Base-by-base conservation (phyloP, 2,888 invertebrate species). In the Autographa pulchrina region DNA sequence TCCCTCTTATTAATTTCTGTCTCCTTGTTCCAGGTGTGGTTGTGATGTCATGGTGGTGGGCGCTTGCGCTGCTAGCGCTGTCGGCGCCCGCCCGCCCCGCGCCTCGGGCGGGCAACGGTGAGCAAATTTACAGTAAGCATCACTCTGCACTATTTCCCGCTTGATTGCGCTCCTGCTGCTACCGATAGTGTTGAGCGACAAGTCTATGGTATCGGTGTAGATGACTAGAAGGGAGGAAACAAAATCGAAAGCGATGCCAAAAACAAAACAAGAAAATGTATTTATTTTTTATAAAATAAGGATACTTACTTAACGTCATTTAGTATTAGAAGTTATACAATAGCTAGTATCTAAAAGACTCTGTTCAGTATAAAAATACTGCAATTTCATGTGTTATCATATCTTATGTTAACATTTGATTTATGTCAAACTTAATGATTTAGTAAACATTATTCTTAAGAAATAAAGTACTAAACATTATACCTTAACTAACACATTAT, bases 41-140 rank as follows among this genome's bases (percentile, higher is more conserved):
- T 95, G 96, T 95, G 94, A 96, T 96, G 96, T 90, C 92, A 96
- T 96, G 96, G 95, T 96, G 96, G 96, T 96, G 95, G 92, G 93
- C 93, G 92, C 87, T 96, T 81, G 94, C 94, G 94, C 92, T 96
- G 86, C 89, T 96, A 81, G 94, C 96, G 92, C 93, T 94, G 80
- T 88, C 86, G 83, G 90, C 93, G 92, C 92, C 93, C 91, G 95
- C 92, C 90, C 93, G 90, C 90, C 90, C 94, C 87, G 93, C 94
- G 86, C 96, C 96, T 82, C 88, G 94, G 89, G 94, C 95, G 91
- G 95, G 94, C 90, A 92, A 93, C 92, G 96, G 96, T 96, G 96
- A 95, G 95, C 92, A 88, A 85, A 87, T 92, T 89, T 93, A 94
- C 95, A 95, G 96, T 96, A 93, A 95, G 96, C 95, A 95, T 94